Conservation (phyloP, 2,113 vertebrate species). For the zebrafish (Danio rerio) region DNA sequence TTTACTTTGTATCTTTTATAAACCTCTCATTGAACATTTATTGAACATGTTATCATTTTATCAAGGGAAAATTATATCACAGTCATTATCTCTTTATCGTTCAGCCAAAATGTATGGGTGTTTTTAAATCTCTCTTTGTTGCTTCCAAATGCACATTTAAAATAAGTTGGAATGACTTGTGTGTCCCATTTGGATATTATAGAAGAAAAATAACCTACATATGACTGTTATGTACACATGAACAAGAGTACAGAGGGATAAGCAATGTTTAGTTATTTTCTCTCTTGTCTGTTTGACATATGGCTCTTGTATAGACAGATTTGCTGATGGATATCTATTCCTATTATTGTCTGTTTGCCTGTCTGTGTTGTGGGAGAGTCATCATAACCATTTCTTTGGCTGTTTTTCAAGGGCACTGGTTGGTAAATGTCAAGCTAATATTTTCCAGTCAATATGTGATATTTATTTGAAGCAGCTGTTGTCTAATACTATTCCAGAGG, state of each 20-base stretch:
- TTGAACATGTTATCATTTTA: no score
- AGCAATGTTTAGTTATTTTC: background rate
- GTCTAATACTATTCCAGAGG: background rate
- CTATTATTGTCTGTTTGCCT: slow-evolving; percentile 7
- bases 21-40: no score
- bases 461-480: background rate
- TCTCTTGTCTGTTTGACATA: background rate
- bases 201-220: background rate
- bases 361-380: background rate
- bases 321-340: slow-evolving; percentile 2
- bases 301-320: background rate
- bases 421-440: slow-evolving; percentile 33
- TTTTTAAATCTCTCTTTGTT: no score
- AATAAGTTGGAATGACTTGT: background rate
- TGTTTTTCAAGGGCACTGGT: slow-evolving; percentile 7
- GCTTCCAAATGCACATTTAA: no score
- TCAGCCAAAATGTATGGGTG: no score
- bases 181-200: background rate
- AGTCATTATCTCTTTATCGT: no score
- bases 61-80: no score
- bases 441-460: slow-evolving; percentile 5
- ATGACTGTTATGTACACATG: background rate
- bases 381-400: slow-evolving; percentile 11
- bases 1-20: no score
- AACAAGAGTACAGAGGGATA: background rate